phyloP scores from a whole-genome alignment of 2,797 vertebrate genomes.

The Poliocrania exsul region DNA sequence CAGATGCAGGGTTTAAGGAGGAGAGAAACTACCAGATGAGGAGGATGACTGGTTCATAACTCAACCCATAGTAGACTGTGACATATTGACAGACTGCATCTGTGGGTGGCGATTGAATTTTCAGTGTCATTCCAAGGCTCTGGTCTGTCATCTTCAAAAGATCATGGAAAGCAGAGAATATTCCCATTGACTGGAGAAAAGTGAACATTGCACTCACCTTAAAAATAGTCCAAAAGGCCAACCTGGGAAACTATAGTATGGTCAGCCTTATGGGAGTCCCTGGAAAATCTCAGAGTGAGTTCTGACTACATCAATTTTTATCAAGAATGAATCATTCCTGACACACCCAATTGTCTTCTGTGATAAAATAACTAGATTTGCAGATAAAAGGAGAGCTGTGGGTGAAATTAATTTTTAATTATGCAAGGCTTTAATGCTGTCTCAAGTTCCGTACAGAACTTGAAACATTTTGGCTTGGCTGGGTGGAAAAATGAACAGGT shows the following conservation, averaged over 20 bases:
- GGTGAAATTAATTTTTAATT: background rate
- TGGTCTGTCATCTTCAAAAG: background rate
- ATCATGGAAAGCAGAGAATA: background rate
- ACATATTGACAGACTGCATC: background rate
- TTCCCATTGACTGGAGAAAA: background rate
- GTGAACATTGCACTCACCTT: background rate
- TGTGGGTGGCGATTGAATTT: background rate
- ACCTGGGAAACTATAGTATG: background rate
- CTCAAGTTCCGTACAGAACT: background rate
- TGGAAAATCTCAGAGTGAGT: background rate
- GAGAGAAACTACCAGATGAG: background rate
- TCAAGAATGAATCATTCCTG: background rate
- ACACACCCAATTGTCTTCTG: background rate
- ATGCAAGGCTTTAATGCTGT: background rate
- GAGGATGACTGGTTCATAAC: background rate
- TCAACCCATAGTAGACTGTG: background rate
- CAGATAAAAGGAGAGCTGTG: background rate
- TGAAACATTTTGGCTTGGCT: background rate
- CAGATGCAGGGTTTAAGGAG: background rate
- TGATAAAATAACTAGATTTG: background rate
- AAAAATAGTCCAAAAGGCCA: background rate
- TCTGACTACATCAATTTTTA: background rate
- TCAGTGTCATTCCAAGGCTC: background rate
- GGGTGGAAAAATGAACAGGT: background rate
- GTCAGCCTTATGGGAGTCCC: background rate